These are phyloP conservation scores for Erynnis tages DNA, from an alignment of 2,888 invertebrate genomes.

Conservation along the genomic window DNA sequence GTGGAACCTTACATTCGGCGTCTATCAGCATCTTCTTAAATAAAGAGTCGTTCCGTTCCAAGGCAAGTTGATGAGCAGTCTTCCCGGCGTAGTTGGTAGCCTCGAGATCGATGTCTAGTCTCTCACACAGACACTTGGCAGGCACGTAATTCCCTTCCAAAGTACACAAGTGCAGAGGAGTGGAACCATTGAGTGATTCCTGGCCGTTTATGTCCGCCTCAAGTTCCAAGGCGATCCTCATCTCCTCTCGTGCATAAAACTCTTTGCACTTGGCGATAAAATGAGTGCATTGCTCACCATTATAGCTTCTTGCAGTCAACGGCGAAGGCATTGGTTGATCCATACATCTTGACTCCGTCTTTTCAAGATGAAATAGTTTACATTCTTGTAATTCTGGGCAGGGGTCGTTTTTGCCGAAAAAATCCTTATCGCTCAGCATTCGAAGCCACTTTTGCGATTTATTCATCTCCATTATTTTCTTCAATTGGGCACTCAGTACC, in stretches of 20 bases:
- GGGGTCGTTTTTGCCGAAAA: background rate
- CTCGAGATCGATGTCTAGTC: background rate
- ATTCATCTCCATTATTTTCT: constrained; percentile 11
- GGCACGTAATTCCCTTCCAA: background rate
- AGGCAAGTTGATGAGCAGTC: constrained; percentile 2
- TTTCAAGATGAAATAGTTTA: background rate
- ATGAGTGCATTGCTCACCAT: background rate
- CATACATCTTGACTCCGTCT: background rate
- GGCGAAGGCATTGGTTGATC: constrained; percentile 3
- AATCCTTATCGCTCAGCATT: constrained; percentile 10
- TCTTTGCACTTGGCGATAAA: background rate
- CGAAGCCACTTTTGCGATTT: constrained; percentile 9
- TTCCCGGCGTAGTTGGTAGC: constrained; percentile 1
- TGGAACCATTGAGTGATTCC: constrained; percentile 1
- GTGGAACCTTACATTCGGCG: background rate
- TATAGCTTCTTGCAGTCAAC: background rate
- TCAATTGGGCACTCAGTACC: constrained; percentile 13
- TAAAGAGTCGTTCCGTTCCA: constrained; percentile 1
- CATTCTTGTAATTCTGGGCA: background rate
- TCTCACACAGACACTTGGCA: background rate
- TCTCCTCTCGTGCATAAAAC: background rate
- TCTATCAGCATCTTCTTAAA: background rate
- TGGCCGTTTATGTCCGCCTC: background rate
- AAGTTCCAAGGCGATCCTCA: constrained; percentile 6
- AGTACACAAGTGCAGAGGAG: constrained; percentile 10